phyloP scores from a whole-genome alignment of 2,113 vertebrate species.

The Burhinus oedicnemus region DNA sequence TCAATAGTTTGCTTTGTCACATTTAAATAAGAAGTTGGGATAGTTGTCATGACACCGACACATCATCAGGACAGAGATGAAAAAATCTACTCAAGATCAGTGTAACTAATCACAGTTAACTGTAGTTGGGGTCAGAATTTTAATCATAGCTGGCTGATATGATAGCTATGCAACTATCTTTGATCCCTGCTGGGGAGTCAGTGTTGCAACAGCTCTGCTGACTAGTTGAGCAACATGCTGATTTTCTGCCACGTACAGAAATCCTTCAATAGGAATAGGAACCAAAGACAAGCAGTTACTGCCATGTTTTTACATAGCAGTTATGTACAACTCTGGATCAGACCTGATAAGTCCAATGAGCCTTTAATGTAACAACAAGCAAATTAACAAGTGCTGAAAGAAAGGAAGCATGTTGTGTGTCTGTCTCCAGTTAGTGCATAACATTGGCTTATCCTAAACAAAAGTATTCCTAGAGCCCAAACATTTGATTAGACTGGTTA shows the following conservation, averaged over 20 bases:
- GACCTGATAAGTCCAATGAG: background rate
- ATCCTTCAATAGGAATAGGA: background rate
- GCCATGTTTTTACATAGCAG: background rate
- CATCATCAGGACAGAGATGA: background rate
- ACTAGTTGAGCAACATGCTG: background rate
- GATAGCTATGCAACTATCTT: background rate
- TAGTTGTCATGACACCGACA: background rate
- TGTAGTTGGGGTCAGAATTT: background rate
- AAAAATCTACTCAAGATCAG: background rate
- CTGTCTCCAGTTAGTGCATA: background rate
- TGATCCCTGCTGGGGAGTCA: background rate
- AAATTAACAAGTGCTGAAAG: background rate
- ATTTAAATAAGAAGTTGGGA: background rate
- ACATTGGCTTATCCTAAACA: background rate
- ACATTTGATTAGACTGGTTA: background rate
- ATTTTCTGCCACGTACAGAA: background rate
- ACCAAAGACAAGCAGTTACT: background rate
- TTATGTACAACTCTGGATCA: background rate
- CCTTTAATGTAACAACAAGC: background rate
- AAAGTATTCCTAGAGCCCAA: background rate
- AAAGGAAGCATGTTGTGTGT: accelerated
- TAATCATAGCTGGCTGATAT: background rate
- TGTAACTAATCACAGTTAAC: too few species aligned
- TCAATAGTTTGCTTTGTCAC: background rate
- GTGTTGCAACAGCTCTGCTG: background rate